These are phyloP conservation scores for Malacoctenus gilli DNA, from an alignment of 2,797 vertebrate genomes.

Conservation along the genomic window DNA sequence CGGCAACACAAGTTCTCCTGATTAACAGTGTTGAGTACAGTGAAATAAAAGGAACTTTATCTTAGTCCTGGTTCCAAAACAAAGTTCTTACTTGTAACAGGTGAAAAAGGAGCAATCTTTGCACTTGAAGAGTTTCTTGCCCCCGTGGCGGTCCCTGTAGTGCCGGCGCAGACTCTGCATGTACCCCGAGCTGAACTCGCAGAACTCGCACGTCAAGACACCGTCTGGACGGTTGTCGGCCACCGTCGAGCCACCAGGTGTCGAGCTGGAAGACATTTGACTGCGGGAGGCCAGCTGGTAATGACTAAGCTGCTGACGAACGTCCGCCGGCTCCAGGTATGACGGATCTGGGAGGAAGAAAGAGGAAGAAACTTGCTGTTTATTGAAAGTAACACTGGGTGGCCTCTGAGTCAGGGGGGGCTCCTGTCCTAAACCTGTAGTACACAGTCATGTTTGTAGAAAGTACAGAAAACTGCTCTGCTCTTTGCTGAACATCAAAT, in stretches of 20 bases:
- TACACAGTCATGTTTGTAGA: too few species aligned
- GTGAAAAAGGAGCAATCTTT: constrained; percentile 98
- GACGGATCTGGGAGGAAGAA: constrained; percentile 81
- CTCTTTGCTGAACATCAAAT: too few species aligned
- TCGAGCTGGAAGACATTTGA: constrained; percentile 84
- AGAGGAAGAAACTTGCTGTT: neutral
- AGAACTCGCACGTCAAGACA: constrained; percentile 95
- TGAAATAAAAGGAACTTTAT: too few species aligned
- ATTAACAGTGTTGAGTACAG: too few species aligned
- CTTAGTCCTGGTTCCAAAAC: too few species aligned
- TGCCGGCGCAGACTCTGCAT: constrained; percentile 98
- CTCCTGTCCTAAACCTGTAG: too few species aligned
- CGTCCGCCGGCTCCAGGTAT: constrained; percentile 92
- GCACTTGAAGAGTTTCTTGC: constrained; percentile 99
- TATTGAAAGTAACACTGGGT: neutral
- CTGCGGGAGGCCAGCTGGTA: constrained; percentile 92
- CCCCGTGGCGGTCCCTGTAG: constrained; percentile 96
- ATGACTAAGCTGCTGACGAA: constrained; percentile 94
- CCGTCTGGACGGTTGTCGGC: constrained; percentile 82
- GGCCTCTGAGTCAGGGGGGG: too few species aligned
- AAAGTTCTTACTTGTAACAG: constrained; percentile 92
- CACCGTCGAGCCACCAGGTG: constrained; percentile 55
- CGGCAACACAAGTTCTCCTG: too few species aligned
- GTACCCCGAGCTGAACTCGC: constrained; percentile 97
- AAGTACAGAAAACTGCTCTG: too few species aligned